Percentiles rank a stretch among this genome's conserved stretches.
phyloP scores from a whole-genome alignment of 92 coral and sea anemone genomes.

The Chrysogorgia sp. region DNA sequence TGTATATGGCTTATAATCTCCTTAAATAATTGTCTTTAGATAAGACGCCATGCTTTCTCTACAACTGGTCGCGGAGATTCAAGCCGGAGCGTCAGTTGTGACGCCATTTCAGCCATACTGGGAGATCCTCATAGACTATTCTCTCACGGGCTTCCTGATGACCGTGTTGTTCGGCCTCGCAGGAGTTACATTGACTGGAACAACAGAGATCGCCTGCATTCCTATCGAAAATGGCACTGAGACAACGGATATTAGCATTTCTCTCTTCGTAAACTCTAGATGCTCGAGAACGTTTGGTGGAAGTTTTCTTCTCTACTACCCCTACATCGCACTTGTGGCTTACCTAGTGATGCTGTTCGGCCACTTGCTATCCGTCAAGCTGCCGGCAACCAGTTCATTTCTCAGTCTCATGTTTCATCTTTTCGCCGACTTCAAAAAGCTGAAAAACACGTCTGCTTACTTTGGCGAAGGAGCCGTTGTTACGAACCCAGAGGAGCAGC shows the following conservation, averaged over 20 bases:
- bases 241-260: constrained; percentile 23
- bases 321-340: constrained; percentile 22
- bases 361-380: constrained; percentile 27
- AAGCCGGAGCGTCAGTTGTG: constrained; percentile 36
- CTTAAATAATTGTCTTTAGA: background rate
- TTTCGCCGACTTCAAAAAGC: constrained; percentile 38
- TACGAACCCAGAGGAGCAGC: constrained; percentile 28
- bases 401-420: constrained; percentile 38
- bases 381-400: constrained; percentile 38
- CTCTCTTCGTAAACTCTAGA: constrained; percentile 27
- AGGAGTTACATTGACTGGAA: constrained; percentile 39
- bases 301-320: constrained; percentile 43
- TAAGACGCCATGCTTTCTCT: constrained; percentile 26
- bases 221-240: constrained; percentile 9
- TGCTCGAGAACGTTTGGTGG: constrained; percentile 46
- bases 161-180: constrained; percentile 37
- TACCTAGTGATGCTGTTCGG: constrained; percentile 36
- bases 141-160: constrained; percentile 35
- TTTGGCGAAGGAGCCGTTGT: constrained; percentile 43
- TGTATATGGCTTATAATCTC: no score
- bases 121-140: constrained; percentile 44
- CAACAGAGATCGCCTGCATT: constrained; percentile 11
- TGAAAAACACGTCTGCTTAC: constrained; percentile 22
- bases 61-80: constrained; percentile 39
- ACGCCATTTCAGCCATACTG: constrained; percentile 46